phyloP scores from a whole-genome alignment of 2,888 invertebrate genomes.

The Agriopis marginaria region DNA sequence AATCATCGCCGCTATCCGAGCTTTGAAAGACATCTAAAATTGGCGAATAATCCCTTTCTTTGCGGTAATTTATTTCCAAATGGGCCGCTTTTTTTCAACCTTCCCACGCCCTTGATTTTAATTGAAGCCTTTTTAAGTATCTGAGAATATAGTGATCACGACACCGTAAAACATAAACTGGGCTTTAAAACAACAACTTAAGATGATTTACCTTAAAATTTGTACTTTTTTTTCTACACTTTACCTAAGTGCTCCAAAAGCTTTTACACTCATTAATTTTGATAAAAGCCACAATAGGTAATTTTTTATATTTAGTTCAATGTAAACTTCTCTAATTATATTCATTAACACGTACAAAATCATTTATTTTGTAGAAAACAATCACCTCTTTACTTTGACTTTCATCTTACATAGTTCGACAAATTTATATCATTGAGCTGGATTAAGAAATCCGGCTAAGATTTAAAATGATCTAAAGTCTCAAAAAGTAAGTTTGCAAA shows the following conservation, averaged over 20 bases:
- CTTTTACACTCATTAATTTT: slow-evolving; percentile 24
- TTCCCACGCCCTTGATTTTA: slow-evolving; percentile 52
- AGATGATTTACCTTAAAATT: slow-evolving; percentile 23
- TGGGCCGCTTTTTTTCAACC: slow-evolving; percentile 54
- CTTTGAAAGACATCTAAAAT: slow-evolving; percentile 62
- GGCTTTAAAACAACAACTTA: slow-evolving; percentile 24
- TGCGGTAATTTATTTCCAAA: slow-evolving; percentile 61
- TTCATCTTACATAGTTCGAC: not conserved
- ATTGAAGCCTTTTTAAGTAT: slow-evolving; percentile 49
- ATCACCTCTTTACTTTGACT: not conserved
- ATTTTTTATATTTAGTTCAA: not conserved
- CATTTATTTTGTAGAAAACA: not conserved
- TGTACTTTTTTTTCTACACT: slow-evolving; percentile 12
- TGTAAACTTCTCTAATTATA: not conserved
- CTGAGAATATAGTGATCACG: slow-evolving; percentile 31
- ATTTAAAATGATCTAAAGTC: too few relatives aligned
- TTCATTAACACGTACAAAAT: too few relatives aligned
- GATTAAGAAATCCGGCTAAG: too few relatives aligned
- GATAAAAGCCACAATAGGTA: slow-evolving; percentile 11
- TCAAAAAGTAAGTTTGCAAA: not conserved
- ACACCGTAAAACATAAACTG: slow-evolving; percentile 36
- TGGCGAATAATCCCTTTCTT: slow-evolving; percentile 63
- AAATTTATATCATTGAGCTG: too few relatives aligned
- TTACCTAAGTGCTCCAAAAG: slow-evolving; percentile 38
- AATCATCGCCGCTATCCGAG: slow-evolving; percentile 59